Evolutionary conservation across 2,888 invertebrate genomes (phyloP), one percentile per base, ranked within the genome.

Genomic region (Aspidapion aeneum): DNA sequence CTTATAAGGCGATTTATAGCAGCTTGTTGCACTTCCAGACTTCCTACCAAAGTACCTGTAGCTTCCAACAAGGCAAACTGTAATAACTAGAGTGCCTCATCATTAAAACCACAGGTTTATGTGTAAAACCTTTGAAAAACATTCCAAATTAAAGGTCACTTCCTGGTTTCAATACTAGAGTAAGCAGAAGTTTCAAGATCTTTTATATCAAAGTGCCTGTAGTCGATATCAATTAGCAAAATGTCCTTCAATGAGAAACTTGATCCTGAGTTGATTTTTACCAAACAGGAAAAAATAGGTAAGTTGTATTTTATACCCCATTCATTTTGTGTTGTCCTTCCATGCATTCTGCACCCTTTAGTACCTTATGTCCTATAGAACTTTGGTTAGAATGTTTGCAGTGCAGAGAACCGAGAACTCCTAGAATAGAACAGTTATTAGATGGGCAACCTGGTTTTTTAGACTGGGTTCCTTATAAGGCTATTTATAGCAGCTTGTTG

Each of bases 241-340:
- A 21, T 21, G 56, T 16, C 21, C n/a, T 56, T 56, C 18, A 7
- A 19, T 18, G 19, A 79, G 93, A 94, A 94, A 89, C 94, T 97
- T 83, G 98, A 99, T 84, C 99, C 99, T 70, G 99, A 99, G 87
- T 86, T 94, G 82, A 96, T 98, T 84, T 99, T 98, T 86, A 98
- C 98, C 72, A 98, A 98, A 84, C 96, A 98, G 82, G 96, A 96
- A 84, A 88, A 95, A 80, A 96, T 96, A 79, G 96, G 96, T 74
- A 95, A 96, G 35, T n/a, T 35, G 35, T 35, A 35, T 35, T 35
- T 7, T 35, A 7, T 35, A 35, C 35, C 12, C n/a, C n/a, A n/a
- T n/a, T n/a, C n/a, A n/a, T n/a, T n/a, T 35, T 35, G 3, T 12
- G 35, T 7, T 3, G 5, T 12, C 12, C 35, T 35, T 35, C 35